Evolutionary conservation across 2,797 vertebrate species (phyloP), one percentile per base, ranked within the genome.

Genomic region (Sphaeramia orbicularis): DNA sequence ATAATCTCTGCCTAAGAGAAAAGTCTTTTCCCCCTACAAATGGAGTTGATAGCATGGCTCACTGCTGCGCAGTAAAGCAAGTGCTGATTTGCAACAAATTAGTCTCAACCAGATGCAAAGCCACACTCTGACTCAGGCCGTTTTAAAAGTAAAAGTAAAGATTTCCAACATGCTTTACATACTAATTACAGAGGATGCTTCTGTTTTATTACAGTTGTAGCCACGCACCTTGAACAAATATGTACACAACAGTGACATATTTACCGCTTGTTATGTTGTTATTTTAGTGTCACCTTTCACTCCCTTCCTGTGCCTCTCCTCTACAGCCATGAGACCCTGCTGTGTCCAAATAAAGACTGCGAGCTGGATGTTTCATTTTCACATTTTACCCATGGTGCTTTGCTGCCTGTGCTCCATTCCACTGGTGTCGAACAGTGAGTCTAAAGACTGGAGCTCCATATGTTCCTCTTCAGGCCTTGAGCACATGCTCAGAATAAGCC

Each of bases 301-400:
- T 21, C 67, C 40, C 6, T 49, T 35, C 53, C n/a, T n/a, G n/a
- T n/a, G n/a, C n/a, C n/a, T n/a, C n/a, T 24, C 47, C 52, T 42
- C 37, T 55, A 52, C 7, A 48, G 56, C 47, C 30, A 0, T 35
- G 49, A 55, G 27, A 68, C 55, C 58, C 65, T 2, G 21, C 78
- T n/a, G 69, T 90, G 87, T 89, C 93, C 93, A 93, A 94, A 94
- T 91, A 93, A 94, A 92, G 93, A 58, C 82, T 88, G 71, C 45
- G 40, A 65, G 49, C 82, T 79, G 80, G 76, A 74, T 66, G 66
- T 84, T 83, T 88, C 71, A 44, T 62, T 81, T 78, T 75, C 65
- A 57, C 53, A 70, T 70, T 40, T 87, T 89, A 90, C 91, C 90
- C 88, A 87, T 44, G 47, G 68, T 80, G 86, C 87, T 78, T 70